Conservation (phyloP, 2,797 vertebrate species). For the Pipistrellus nathusii region DNA sequence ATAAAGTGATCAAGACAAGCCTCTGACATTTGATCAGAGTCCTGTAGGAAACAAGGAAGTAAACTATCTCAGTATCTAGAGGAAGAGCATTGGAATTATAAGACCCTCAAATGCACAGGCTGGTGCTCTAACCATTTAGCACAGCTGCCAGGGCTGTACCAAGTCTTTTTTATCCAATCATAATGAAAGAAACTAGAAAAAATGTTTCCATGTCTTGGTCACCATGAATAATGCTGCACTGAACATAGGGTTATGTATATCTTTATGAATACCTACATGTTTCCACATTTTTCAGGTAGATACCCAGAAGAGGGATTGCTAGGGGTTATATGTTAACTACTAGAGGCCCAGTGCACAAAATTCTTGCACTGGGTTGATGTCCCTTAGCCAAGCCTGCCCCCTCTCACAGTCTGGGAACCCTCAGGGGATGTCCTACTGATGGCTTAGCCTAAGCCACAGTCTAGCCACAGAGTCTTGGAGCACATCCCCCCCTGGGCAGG, state of each 20-base stretch:
- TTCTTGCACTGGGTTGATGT: too few relatives aligned
- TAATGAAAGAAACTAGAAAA: neutral
- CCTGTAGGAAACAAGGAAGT: neutral
- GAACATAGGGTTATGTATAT: neutral
- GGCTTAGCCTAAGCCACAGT: too few relatives aligned
- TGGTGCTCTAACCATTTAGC: too few relatives aligned
- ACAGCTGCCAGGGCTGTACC: neutral
- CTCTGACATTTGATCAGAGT: neutral
- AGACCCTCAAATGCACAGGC: too few relatives aligned
- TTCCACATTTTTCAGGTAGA: neutral
- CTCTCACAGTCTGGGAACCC: too few relatives aligned
- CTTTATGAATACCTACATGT: neutral
- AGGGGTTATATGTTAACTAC: neutral
- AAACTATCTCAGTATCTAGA: neutral
- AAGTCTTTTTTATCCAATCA: neutral
- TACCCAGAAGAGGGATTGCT: neutral
- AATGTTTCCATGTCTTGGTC: neutral
- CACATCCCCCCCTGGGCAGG: too few relatives aligned
- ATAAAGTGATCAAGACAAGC: neutral
- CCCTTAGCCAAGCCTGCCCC: too few relatives aligned
- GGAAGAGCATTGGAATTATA: neutral
- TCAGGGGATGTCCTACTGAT: too few relatives aligned
- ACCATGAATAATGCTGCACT: neutral
- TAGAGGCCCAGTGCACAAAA: too few relatives aligned
- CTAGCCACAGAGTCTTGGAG: too few relatives aligned